phyloP scores from a whole-genome alignment of 1,140 invertebrate species.

The Drosophila jambulina region DNA sequence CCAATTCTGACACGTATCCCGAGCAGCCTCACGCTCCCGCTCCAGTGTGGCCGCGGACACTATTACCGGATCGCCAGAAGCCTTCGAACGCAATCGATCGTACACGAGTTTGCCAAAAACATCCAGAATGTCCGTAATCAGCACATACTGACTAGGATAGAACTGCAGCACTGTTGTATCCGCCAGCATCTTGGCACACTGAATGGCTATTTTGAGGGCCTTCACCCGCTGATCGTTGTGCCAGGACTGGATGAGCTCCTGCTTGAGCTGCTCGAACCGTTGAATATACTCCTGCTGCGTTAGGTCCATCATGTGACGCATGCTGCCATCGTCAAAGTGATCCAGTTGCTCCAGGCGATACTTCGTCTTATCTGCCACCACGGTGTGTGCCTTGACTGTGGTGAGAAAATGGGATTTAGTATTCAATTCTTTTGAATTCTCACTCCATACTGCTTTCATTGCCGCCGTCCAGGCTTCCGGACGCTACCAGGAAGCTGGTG shows the following conservation, averaged over 20 bases:
- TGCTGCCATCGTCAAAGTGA: constrained; percentile 95
- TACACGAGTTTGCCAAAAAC: constrained; percentile 97
- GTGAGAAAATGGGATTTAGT: not conserved
- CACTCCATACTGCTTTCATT: constrained; percentile 64
- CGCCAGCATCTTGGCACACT: constrained; percentile 96
- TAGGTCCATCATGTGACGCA: constrained; percentile 95
- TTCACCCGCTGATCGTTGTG: constrained; percentile 97
- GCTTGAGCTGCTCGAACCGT: constrained; percentile 95
- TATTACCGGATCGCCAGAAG: constrained; percentile 86
- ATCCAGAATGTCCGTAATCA: constrained; percentile 98
- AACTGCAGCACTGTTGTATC: constrained; percentile 96
- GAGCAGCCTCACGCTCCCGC: constrained; percentile 91
- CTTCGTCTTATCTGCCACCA: constrained; percentile 95
- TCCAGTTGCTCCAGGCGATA: constrained; percentile 96
- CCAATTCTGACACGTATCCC: constrained; percentile 99
- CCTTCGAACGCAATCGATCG: constrained; percentile 93
- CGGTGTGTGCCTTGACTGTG: constrained; percentile 91
- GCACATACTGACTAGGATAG: constrained; percentile 99
- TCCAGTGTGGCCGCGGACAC: constrained; percentile 65
- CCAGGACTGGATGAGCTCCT: constrained; percentile 96
- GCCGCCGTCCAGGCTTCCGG: constrained; percentile 50
- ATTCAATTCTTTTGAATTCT: not conserved
- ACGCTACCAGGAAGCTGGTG: constrained; percentile 90
- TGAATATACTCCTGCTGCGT: constrained; percentile 96
- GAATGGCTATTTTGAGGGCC: constrained; percentile 98